A percentile compares a stretch with the other conserved stretches of the same genome.
These are phyloP conservation scores for Epinephelus coioides DNA, from an alignment of 2,797 vertebrate species.

Conservation along the genomic window DNA sequence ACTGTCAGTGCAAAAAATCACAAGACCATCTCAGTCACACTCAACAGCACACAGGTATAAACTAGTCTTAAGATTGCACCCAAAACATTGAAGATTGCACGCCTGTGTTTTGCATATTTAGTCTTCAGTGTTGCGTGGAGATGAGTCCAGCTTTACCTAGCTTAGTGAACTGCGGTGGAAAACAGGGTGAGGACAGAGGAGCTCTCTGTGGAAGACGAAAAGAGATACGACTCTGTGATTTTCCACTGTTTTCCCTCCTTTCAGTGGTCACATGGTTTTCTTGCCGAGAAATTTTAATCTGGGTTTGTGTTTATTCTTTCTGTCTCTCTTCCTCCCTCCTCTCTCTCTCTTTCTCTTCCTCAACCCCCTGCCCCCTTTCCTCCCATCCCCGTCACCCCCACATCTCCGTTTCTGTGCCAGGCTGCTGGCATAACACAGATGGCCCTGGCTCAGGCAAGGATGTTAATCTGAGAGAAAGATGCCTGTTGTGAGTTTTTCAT, in stretches of 20 bases:
- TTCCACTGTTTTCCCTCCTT: constrained; percentile 62
- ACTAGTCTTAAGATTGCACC: constrained; percentile 9
- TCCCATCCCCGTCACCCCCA: constrained; percentile 58
- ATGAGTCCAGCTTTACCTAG: constrained; percentile 14
- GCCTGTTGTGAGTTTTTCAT: constrained; percentile 59
- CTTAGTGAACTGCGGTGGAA: constrained; percentile 15
- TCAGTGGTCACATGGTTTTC: constrained; percentile 61
- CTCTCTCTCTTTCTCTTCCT: constrained; percentile 4
- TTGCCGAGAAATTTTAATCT: constrained; percentile 72
- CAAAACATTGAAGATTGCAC: constrained; percentile 8
- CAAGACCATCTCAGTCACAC: constrained; percentile 9
- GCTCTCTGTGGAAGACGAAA: constrained; percentile 21
- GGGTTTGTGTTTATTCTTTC: constrained; percentile 58
- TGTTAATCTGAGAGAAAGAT: constrained; percentile 73
- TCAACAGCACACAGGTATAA: constrained; percentile 38
- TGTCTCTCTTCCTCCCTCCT: constrained; percentile 2
- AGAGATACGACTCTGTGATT: constrained; percentile 59
- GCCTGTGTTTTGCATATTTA: constrained; percentile 28
- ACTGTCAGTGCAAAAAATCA: not conserved
- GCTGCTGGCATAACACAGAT: constrained; percentile 76
- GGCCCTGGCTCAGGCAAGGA: constrained; percentile 69
- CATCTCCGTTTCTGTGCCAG: constrained; percentile 67
- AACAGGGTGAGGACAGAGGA: constrained; percentile 11
- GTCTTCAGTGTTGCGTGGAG: constrained; percentile 20
- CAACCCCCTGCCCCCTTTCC: constrained; percentile 25